Evolutionary conservation across 1,140 invertebrate genomes (phyloP), one percentile per base, ranked within the genome.

Genomic region (Lepidurus couesii): DNA sequence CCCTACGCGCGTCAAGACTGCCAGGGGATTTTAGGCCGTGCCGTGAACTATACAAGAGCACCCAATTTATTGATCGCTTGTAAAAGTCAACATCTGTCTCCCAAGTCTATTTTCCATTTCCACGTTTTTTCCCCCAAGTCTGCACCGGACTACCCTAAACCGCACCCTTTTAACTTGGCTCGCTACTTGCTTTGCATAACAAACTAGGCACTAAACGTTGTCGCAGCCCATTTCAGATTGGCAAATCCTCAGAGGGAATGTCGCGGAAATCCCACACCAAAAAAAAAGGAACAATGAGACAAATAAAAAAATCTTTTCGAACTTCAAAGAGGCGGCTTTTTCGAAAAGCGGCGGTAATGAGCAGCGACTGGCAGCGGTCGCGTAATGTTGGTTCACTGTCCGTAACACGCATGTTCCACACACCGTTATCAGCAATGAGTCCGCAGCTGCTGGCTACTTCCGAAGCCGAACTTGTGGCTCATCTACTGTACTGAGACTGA

Each of bases 61-160:
- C 0, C 34, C 34, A 34, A 65, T 65, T 65, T 65, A 65, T 65
- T 65, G 53, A 65, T 65, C 53, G 16, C 53, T 65, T 21, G 53
- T 65, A 65, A 16, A 65, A 65, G 53, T 65, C 53, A 65, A 65
- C 53, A 65, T 65, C 53, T 65, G 53, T 65, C 53, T 65, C 53
- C 53, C 53, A 65, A 16, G 53, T 65, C 53, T 65, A 65, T 65
- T 65, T 65, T 65, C 45, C 45, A 21, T 65, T 65, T 65, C 53
- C 6, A 0, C 4, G n/a, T 21, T 65, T 65, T 65, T 65, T 10
- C 21, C 13, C 47, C 53, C 53, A n/a, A 7, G 8, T 7, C 8
- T 7, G 16, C 7, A 0, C 53, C 1, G 6, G 16, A 9, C 16
- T 7, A 7, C 13, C 53, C 53, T 21, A 65, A 65, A 65, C 53